phyloP scores from a whole-genome alignment of 2,888 invertebrate genomes.

The Drosophila parthenogenetica region DNA sequence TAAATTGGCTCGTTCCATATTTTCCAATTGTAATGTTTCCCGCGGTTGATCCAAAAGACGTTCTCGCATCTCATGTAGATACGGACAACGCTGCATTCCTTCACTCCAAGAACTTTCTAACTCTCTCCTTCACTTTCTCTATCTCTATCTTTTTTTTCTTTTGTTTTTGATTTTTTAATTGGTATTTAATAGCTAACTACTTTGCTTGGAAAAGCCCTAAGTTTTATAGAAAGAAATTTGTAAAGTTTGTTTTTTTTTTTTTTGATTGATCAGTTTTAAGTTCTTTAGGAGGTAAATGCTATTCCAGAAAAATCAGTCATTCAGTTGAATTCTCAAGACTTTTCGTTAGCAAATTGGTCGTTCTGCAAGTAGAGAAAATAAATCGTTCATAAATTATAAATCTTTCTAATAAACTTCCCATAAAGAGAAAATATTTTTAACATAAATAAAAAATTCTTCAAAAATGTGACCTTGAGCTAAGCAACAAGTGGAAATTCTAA shows the following conservation, averaged over 20 bases:
- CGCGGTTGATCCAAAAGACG: constrained; percentile 90
- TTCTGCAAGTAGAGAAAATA: constrained; percentile 63
- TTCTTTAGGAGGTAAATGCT: constrained; percentile 55
- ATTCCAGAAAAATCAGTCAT: constrained; percentile 78
- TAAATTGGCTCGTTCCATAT: constrained; percentile 86
- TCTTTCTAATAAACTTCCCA: too few species aligned
- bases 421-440: constrained; percentile 20
- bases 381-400: not conserved
- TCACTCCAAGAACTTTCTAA: constrained; percentile 2
- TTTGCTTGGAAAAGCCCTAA: not conserved
- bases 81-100: constrained; percentile 90
- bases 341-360: constrained; percentile 71
- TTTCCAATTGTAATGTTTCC: constrained; percentile 88
- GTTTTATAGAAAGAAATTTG: constrained; percentile 6
- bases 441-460: constrained; percentile 15
- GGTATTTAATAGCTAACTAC: constrained; percentile 22
- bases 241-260: not conserved
- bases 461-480: constrained; percentile 36
- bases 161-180: constrained; percentile 4
- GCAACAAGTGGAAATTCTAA: constrained; percentile 54
- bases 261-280: constrained; percentile 40
- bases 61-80: constrained; percentile 97
- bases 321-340: constrained; percentile 67
- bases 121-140: constrained; percentile 2
- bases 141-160: constrained; percentile 3